These are phyloP conservation scores for Leucosticte australis DNA, from an alignment of 2,113 vertebrate genomes.

Conservation along the genomic window DNA sequence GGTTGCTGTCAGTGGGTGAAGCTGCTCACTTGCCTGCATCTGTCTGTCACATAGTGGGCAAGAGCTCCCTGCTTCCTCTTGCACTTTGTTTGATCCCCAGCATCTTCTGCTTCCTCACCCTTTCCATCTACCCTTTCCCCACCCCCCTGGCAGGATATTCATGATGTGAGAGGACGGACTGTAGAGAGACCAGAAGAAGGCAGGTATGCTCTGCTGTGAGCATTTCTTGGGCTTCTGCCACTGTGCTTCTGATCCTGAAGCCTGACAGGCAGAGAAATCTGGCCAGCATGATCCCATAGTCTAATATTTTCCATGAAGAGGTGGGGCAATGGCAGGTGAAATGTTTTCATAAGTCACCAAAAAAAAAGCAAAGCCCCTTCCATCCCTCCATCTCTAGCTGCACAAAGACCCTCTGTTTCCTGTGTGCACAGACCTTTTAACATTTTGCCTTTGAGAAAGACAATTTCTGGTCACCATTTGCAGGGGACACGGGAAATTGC, in stretches of 20 bases:
- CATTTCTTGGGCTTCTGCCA: constrained; percentile 53
- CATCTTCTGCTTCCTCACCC: background rate
- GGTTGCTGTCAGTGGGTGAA: constrained; percentile 17
- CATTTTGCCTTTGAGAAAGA: background rate
- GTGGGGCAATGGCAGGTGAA: background rate
- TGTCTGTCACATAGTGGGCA: background rate
- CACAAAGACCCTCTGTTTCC: constrained; percentile 26
- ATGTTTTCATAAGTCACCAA: background rate
- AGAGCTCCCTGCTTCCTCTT: background rate
- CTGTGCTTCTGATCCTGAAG: constrained; percentile 51
- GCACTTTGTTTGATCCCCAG: background rate
- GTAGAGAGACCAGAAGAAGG: background rate
- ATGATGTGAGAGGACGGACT: constrained; percentile 11
- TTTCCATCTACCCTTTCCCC: constrained; percentile 3
- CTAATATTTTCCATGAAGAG: constrained; percentile 59
- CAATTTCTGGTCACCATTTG: background rate
- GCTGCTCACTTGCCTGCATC: background rate
- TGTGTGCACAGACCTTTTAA: rapidly evolving
- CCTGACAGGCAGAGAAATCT: constrained; percentile 45
- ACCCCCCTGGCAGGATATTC: background rate
- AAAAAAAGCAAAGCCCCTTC: constrained; percentile 12
- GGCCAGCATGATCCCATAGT: background rate
- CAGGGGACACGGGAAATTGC: background rate
- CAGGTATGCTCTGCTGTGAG: background rate
- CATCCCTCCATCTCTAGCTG: background rate